Percentiles rank a stretch among this genome's conserved stretches.
Evolutionary conservation across 2,797 vertebrate genomes (phyloP).

Genomic region (Spea hammondii): DNA sequence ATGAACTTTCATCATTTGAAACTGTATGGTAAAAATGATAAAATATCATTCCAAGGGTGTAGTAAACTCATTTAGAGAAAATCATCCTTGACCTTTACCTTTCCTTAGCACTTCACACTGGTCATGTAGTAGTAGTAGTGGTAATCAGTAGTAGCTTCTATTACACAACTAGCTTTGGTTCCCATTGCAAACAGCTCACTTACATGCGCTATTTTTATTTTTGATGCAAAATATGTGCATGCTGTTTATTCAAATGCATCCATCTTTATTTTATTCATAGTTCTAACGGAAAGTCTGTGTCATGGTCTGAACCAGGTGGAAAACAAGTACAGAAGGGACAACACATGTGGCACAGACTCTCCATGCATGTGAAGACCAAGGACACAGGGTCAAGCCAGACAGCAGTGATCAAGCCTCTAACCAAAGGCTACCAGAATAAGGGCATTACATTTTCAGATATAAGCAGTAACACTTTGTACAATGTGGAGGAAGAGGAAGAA

Average conservation of each 20-base stretch:
- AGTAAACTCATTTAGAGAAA: no score
- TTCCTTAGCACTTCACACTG: no score
- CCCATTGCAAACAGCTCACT: conserved; percentile 11
- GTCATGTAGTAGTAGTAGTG: no score
- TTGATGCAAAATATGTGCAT: conserved; percentile 45
- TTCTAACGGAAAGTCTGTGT: conserved; percentile 99
- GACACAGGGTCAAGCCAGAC: conserved; percentile 97
- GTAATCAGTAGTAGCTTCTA: no score
- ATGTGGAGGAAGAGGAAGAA: conserved; percentile 82
- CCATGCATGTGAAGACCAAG: conserved; percentile 98
- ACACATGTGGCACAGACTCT: conserved; percentile 98
- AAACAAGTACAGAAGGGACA: conserved; percentile 92
- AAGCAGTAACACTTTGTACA: conserved; percentile 84
- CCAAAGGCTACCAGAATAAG: conserved; percentile 87
- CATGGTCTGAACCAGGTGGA: conserved; percentile 99
- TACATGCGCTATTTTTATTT: conserved; percentile 43
- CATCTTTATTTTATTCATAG: conserved; percentile 98
- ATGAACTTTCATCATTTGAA: no score
- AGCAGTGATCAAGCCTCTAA: conserved; percentile 99
- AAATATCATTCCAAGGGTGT: no score
- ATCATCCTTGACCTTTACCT: no score
- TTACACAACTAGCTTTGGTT: not conserved
- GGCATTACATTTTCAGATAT: conserved; percentile 82
- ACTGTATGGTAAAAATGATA: no score
- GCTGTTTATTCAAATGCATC: conserved; percentile 68